Evolutionary conservation across 2,888 invertebrate genomes (phyloP).

Genomic region (Busseola fusca): DNA sequence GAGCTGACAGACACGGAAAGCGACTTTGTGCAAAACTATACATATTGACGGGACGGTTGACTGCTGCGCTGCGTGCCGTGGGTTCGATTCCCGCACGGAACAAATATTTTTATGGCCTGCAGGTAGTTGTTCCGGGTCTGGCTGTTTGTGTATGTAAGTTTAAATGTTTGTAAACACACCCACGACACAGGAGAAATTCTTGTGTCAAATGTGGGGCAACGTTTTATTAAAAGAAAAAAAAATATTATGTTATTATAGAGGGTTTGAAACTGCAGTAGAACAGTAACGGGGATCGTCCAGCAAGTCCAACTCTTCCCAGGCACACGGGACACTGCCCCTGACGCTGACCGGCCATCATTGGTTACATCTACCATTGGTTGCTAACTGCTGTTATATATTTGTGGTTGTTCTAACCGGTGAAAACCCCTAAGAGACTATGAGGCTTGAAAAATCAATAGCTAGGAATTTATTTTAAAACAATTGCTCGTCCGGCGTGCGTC

Average conservation of each 20-base stretch:
- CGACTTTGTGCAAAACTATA: not conserved
- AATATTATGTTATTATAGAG: not conserved
- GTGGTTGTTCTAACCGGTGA: not conserved
- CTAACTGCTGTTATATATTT: not conserved
- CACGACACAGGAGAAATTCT: too few species aligned
- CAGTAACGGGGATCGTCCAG: not conserved
- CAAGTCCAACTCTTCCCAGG: too few species aligned
- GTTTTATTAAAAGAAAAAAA: too few species aligned
- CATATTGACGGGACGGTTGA: too few species aligned
- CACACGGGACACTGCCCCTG: not conserved
- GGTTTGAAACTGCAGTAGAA: not conserved
- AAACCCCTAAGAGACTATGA: not conserved
- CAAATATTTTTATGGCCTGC: too few species aligned
- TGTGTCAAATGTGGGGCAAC: too few species aligned
- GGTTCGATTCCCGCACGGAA: too few species aligned
- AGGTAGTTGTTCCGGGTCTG: too few species aligned
- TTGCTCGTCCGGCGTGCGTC: not conserved
- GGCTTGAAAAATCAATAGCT: slow-evolving; percentile 12
- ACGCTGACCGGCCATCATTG: not conserved
- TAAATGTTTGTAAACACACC: too few species aligned
- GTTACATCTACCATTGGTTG: not conserved
- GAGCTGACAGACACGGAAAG: not conserved
- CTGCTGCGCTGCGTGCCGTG: too few species aligned
- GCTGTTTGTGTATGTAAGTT: too few species aligned
- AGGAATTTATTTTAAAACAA: not conserved